Evolutionary conservation across 2,888 invertebrate genomes (phyloP), one percentile per base, ranked within the genome.

Genomic region (Netelia virgata): DNA sequence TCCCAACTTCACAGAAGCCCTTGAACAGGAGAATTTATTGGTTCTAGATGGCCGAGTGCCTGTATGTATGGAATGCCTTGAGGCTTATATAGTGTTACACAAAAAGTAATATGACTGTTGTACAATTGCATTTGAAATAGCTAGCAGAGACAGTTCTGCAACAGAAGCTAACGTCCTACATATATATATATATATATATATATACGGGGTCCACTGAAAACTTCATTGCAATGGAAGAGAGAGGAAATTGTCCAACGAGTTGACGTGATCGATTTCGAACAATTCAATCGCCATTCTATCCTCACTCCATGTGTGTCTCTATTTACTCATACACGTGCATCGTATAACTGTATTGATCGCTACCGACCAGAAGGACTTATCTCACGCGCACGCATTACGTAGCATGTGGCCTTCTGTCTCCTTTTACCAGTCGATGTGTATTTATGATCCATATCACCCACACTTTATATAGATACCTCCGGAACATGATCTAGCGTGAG

Each of bases 231-330:
- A 43, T 59, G 47, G 47, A 47, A 28, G 47, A 68, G 28, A 47
- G 59, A 66, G 73, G 73, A 80, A 80, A 74, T 80, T 66, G 59
- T 20, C 20, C 20, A 59, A 68, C 57, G 50, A 59, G 47, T 57
- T 59, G 47, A 73, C 59, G 50, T 43, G 73, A 74, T 55, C 47
- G 66, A 73, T 74, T 72, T 74, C 47, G 59, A 59, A 80, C 72
- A 73, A 80, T 74, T 73, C 66, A 74, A 74, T 73, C 66, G 50
- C 18, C 59, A 23, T 59, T 57, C 47, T 47, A 73, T 23, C 16
- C 11, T 47, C 47, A 14, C 47, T 47, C 47, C 1, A 3, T 47
- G 3, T 36, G 68, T 23, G 18, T 66, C 28, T 43, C 23, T 64
- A 28, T 43, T 41, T 18, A 36, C 18, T 66, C 57, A 43, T 16